Conservation (phyloP, 2,797 vertebrate species). For the Periparus ater region DNA sequence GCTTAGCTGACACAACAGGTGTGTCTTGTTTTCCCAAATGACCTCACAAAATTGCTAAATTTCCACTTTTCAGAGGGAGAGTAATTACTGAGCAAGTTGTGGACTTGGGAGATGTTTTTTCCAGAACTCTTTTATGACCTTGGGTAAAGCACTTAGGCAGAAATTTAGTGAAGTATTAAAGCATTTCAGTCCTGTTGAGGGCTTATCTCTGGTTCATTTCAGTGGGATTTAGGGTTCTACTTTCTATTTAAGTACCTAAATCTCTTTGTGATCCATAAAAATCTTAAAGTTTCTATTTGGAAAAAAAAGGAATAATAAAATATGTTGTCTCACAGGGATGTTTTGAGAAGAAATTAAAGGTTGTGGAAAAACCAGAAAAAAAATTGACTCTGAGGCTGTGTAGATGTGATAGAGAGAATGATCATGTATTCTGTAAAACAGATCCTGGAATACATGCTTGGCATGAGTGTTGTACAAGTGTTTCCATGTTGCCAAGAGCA, state of each 20-base stretch:
- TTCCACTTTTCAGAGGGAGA: background rate
- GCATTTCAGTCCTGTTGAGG: background rate
- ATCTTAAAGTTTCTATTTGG: background rate
- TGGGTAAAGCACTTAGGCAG: background rate
- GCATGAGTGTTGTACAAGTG: background rate
- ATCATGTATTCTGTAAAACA: background rate
- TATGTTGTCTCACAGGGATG: background rate
- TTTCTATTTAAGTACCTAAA: conserved; percentile 12
- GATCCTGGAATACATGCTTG: background rate
- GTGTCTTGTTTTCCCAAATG: background rate
- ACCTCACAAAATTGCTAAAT: background rate
- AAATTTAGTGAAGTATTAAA: conserved; percentile 18
- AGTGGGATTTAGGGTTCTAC: conserved; percentile 12
- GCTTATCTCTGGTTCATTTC: background rate
- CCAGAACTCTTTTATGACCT: background rate
- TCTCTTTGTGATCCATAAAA: background rate
- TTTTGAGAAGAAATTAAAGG: background rate
- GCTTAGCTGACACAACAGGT: background rate
- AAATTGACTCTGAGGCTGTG: background rate
- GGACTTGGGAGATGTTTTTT: background rate
- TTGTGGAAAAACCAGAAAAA: background rate
- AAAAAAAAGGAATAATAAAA: background rate
- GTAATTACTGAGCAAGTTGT: background rate
- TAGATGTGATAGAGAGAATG: background rate
- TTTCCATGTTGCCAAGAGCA: background rate